These are phyloP conservation scores for Phengaris arion DNA, from an alignment of 2,888 invertebrate species.

Conservation along the genomic window DNA sequence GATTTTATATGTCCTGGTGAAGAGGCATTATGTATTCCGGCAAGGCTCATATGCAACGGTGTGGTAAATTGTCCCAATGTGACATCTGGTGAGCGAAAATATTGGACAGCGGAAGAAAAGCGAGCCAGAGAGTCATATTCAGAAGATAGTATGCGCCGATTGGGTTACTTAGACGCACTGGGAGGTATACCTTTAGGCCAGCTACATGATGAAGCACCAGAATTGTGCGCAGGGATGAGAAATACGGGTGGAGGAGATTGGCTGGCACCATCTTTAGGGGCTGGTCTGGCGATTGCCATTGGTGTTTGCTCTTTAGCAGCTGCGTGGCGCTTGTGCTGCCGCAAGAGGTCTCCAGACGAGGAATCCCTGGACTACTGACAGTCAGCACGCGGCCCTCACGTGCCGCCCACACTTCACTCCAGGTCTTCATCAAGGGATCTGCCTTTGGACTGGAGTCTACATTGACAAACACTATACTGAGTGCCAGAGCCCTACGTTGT, in stretches of 20 bases:
- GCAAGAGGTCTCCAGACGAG: constrained; percentile 79
- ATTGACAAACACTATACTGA: constrained; percentile 77
- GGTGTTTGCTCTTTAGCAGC: constrained; percentile 79
- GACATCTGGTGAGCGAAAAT: constrained; percentile 74
- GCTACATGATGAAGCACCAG: constrained; percentile 87
- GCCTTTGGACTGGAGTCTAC: constrained; percentile 74
- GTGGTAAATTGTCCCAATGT: constrained; percentile 91
- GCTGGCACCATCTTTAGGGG: constrained; percentile 82
- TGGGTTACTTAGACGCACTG: constrained; percentile 77
- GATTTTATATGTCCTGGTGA: constrained; percentile 94
- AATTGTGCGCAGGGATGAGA: constrained; percentile 82
- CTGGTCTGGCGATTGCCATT: constrained; percentile 77
- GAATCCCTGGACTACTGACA: constrained; percentile 82
- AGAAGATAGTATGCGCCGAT: constrained; percentile 79
- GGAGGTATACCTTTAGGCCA: constrained; percentile 69
- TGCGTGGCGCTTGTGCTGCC: constrained; percentile 82
- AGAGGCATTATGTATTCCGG: constrained; percentile 89
- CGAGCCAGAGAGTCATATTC: constrained; percentile 78
- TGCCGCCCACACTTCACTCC: constrained; percentile 70
- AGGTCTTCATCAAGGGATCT: constrained; percentile 68
- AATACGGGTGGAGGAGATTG: constrained; percentile 76
- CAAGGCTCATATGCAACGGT: constrained; percentile 91
- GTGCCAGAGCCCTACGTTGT: constrained; percentile 60
- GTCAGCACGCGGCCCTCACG: constrained; percentile 75
- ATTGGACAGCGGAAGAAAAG: constrained; percentile 73